Percentiles rank a stretch among this genome's conserved stretches.
Evolutionary conservation across 2,888 invertebrate genomes (phyloP).

Genomic region (Apomyelois bistriatella): DNA sequence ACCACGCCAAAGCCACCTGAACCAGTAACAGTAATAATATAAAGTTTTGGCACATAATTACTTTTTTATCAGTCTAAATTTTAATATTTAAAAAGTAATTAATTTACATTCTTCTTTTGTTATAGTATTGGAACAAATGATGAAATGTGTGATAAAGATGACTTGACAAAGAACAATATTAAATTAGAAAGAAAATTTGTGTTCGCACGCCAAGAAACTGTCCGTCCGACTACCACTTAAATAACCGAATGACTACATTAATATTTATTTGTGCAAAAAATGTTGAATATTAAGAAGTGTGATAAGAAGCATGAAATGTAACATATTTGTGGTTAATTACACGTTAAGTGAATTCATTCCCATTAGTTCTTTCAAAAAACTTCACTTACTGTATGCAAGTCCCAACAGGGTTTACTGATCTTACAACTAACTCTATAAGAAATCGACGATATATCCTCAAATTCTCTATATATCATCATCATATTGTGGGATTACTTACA

Average conservation of each 20-base stretch:
- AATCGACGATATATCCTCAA: too few relatives aligned
- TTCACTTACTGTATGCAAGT: too few relatives aligned
- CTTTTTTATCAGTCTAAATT: slow-evolving; percentile 51
- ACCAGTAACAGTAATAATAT: slow-evolving; percentile 41
- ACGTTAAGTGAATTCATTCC: too few relatives aligned
- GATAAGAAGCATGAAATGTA: background rate
- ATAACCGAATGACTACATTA: slow-evolving; percentile 1
- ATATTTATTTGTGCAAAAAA: background rate
- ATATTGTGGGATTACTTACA: background rate
- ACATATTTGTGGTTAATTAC: too few relatives aligned
- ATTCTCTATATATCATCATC: background rate
- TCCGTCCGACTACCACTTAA: background rate
- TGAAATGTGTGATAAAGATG: slow-evolving; percentile 2
- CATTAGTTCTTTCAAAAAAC: too few relatives aligned
- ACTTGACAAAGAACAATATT: background rate
- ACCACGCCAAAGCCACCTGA: slow-evolving; percentile 68
- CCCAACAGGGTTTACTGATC: too few relatives aligned
- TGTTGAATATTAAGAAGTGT: background rate
- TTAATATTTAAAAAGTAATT: slow-evolving; percentile 26
- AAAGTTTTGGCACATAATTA: slow-evolving; percentile 66
- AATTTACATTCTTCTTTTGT: too few relatives aligned
- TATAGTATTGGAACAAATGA: too few relatives aligned
- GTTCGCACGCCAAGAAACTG: slow-evolving; percentile 3
- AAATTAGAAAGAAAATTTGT: background rate
- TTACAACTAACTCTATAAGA: too few relatives aligned